Conservation (phyloP, 2,888 invertebrate species). For the Luperina testacea region DNA sequence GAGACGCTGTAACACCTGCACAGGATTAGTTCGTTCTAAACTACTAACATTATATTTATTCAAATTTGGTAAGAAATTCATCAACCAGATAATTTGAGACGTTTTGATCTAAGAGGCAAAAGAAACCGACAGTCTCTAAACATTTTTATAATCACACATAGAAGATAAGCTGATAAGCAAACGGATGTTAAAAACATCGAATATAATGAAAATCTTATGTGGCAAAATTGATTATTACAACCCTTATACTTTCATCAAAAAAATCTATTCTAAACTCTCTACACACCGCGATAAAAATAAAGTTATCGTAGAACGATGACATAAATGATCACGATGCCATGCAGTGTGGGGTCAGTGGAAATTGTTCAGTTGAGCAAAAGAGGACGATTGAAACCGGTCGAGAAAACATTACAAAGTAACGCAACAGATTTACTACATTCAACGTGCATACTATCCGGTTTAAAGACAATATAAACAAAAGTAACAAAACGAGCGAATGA, state of each 20-base stretch:
- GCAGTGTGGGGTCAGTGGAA: slow-evolving; percentile 72
- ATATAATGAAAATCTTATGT: slow-evolving; percentile 1
- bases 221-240: not conserved
- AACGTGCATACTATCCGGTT: slow-evolving; percentile 53
- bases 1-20: not conserved
- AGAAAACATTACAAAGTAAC: slow-evolving; percentile 64
- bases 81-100: slow-evolving; percentile 35
- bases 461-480: slow-evolving; percentile 62
- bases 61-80: slow-evolving; percentile 25
- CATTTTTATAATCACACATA: slow-evolving; percentile 35
- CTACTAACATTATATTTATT: slow-evolving; percentile 6
- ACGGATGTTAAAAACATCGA: slow-evolving; percentile 11
- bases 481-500: slow-evolving; percentile 61
- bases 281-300: slow-evolving; percentile 38
- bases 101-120: slow-evolving; percentile 18
- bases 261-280: slow-evolving; percentile 7
- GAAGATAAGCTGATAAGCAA: slow-evolving; percentile 51
- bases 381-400: slow-evolving; percentile 69
- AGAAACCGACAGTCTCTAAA: slow-evolving; percentile 18
- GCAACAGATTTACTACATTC: slow-evolving; percentile 55
- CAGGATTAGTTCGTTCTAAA: slow-evolving; percentile 4
- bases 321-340: slow-evolving; percentile 73
- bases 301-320: slow-evolving; percentile 63
- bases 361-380: slow-evolving; percentile 72
- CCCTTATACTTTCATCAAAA: not conserved